Conservation (phyloP, 2,797 vertebrate species). For the Lepus oiostolus region DNA sequence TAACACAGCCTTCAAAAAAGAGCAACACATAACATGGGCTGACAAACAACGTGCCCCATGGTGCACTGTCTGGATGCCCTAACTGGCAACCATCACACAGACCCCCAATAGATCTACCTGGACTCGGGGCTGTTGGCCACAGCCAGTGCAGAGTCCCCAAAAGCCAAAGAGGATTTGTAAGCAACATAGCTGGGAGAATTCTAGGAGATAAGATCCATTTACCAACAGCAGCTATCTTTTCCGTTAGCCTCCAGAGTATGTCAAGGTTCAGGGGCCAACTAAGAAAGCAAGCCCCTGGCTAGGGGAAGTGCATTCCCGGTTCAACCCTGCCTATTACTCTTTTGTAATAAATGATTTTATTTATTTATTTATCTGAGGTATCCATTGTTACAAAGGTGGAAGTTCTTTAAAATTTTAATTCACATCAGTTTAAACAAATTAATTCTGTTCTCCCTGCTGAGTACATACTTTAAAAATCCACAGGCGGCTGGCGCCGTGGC, state of each 20-base stretch:
- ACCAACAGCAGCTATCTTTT: neutral
- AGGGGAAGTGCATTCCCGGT: neutral
- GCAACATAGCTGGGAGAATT: constrained; percentile 23
- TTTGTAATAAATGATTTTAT: neutral
- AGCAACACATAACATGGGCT: neutral
- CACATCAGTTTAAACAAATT: constrained; percentile 13
- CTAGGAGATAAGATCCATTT: neutral
- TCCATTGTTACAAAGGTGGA: neutral
- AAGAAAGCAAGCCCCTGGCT: neutral
- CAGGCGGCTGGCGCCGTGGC: too few relatives aligned
- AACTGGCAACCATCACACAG: neutral
- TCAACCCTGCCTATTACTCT: neutral
- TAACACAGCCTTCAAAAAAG: constrained; percentile 18
- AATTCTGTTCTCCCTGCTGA: neutral
- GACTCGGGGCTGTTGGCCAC: neutral
- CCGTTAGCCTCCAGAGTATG: neutral
- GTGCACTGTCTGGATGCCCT: neutral
- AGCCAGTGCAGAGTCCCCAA: neutral
- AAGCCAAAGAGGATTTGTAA: constrained; percentile 1
- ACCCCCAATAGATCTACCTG: neutral
- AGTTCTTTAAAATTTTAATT: constrained; percentile 9
- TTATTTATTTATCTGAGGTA: neutral
- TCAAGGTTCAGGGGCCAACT: neutral
- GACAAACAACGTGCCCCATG: neutral
- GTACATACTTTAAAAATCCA: neutral